Evolutionary conservation across 2,113 vertebrate genomes (phyloP).

Genomic region (Girardinichthys multiradiatus): DNA sequence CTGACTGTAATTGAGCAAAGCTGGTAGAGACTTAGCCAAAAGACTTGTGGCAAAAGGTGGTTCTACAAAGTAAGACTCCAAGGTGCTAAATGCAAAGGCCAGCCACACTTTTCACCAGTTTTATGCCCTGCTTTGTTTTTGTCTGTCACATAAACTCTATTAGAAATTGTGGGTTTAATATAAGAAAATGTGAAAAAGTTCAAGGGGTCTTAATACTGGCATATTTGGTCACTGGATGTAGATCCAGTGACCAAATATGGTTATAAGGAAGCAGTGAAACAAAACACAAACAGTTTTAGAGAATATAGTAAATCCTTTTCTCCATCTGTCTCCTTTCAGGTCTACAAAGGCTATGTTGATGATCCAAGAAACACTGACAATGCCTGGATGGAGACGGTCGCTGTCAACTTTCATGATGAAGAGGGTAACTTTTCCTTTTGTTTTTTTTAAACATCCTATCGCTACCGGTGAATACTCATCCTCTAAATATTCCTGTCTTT

Average conservation of each 20-base stretch:
- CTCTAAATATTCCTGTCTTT: slow-evolving; percentile 1
- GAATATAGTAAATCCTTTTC: neutral
- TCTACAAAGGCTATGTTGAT: slow-evolving; percentile 81
- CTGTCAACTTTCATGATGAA: slow-evolving; percentile 95
- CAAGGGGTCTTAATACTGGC: neutral
- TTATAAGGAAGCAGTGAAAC: neutral
- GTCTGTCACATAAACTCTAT: neutral
- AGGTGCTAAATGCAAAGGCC: too few species aligned
- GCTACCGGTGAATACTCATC: neutral
- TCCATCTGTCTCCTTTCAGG: slow-evolving; percentile 43
- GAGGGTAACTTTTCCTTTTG: slow-evolving; percentile 78
- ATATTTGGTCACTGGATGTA: too few species aligned
- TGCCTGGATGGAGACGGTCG: slow-evolving; percentile 96
- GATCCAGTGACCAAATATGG: neutral
- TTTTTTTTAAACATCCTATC: neutral
- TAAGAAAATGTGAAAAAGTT: neutral
- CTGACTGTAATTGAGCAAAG: too few species aligned
- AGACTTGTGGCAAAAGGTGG: too few species aligned
- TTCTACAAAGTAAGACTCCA: too few species aligned
- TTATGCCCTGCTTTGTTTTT: neutral
- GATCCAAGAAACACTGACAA: slow-evolving; percentile 95
- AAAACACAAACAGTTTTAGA: neutral
- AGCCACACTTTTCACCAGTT: too few species aligned
- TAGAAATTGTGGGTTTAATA: neutral
- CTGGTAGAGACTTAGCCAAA: too few species aligned